These are phyloP conservation scores for Abrostola triplasia DNA, from an alignment of 2,888 invertebrate genomes.

Conservation along the genomic window DNA sequence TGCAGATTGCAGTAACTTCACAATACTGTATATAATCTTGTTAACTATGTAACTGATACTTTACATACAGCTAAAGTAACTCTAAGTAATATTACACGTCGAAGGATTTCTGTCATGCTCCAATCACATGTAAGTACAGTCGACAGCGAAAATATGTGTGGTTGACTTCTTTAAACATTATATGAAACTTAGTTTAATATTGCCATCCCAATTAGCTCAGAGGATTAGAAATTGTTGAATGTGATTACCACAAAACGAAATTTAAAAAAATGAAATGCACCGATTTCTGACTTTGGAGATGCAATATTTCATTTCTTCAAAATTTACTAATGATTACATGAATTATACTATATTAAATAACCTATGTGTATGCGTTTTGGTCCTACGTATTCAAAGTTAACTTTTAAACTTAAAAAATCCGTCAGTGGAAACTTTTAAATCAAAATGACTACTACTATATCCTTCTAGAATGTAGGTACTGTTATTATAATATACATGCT, in stretches of 20 bases:
- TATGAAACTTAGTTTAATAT: too few species aligned
- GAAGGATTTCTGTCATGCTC: constrained; percentile 25
- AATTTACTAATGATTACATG: not conserved
- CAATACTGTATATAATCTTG: not conserved
- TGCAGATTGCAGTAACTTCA: not conserved
- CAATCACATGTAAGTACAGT: constrained; percentile 24
- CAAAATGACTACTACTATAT: too few species aligned
- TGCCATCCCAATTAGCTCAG: too few species aligned
- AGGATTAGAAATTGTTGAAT: too few species aligned
- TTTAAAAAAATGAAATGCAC: too few species aligned
- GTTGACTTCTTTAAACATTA: too few species aligned
- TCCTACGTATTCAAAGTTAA: not conserved
- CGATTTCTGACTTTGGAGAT: too few species aligned
- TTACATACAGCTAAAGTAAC: constrained; percentile 30
- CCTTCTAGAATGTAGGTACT: too few species aligned
- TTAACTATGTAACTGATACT: constrained; percentile 32
- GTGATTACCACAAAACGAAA: too few species aligned
- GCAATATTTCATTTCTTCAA: too few species aligned
- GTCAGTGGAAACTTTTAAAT: not conserved
- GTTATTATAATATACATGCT: too few species aligned
- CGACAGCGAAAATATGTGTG: not conserved
- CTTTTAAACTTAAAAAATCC: not conserved
- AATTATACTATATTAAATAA: not conserved
- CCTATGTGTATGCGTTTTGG: not conserved
- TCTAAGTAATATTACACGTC: constrained; percentile 46